Percentiles rank a stretch among this genome's conserved stretches.
These are phyloP conservation scores for Dioctria linearis DNA, from an alignment of 2,888 invertebrate genomes.

Conservation along the genomic window DNA sequence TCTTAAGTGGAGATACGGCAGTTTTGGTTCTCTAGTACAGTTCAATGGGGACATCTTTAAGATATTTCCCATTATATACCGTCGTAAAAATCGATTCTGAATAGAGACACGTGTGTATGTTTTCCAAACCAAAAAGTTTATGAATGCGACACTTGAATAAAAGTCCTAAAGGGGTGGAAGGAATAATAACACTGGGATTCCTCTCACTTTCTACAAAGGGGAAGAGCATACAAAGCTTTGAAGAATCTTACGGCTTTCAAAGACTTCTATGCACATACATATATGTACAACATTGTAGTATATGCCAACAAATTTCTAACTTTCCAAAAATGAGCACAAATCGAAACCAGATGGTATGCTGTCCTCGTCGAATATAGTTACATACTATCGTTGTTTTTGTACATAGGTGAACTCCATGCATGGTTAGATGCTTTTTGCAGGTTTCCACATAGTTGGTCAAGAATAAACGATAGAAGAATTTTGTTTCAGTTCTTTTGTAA, in stretches of 20 bases:
- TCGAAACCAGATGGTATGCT: slow-evolving; percentile 4
- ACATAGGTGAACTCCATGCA: neutral
- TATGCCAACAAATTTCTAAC: neutral
- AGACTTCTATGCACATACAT: neutral
- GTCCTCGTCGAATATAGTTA: neutral
- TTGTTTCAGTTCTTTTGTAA: neutral
- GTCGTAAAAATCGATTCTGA: slow-evolving; percentile 34
- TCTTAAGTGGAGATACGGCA: neutral
- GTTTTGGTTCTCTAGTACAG: neutral
- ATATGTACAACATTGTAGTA: too few species aligned
- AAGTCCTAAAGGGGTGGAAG: slow-evolving; percentile 23
- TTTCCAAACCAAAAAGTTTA: slow-evolving; percentile 28
- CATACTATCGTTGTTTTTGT: too few species aligned
- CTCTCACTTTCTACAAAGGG: slow-evolving; percentile 11
- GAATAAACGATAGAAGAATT: neutral
- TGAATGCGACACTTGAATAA: slow-evolving; percentile 9
- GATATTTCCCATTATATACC: neutral
- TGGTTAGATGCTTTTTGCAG: slow-evolving; percentile 10
- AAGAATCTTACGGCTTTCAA: neutral
- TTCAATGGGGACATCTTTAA: neutral
- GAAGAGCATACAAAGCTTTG: neutral
- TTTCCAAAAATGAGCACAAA: slow-evolving; percentile 10
- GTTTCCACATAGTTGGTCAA: slow-evolving; percentile 9
- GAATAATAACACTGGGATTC: slow-evolving; percentile 10
- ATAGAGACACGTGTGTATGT: slow-evolving; percentile 10